Conservation (phyloP, 2,888 invertebrate genomes). For the Amphiduros pacificus region DNA sequence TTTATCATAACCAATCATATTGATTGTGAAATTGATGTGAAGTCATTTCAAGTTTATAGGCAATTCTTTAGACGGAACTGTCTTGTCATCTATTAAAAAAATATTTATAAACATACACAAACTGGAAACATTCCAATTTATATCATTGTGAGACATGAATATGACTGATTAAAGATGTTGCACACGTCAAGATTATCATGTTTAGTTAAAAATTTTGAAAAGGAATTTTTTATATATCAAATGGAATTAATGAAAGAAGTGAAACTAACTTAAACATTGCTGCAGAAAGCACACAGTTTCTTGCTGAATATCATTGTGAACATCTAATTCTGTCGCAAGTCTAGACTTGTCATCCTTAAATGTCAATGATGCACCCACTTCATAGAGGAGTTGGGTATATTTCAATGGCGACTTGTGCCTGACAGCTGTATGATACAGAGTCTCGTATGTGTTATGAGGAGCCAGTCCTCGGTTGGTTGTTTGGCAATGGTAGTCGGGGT, state of each 20-base stretch:
- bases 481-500: conserved; percentile 13
- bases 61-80: no score
- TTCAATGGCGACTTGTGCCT: conserved; percentile 17
- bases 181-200: no score
- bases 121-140: no score
- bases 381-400: conserved; percentile 23
- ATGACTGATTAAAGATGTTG: no score
- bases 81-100: no score
- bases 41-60: no score
- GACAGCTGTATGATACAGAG: conserved; percentile 26
- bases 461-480: background rate
- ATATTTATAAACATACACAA: no score
- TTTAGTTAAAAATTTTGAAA: no score
- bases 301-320: background rate
- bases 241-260: no score
- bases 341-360: conserved; percentile 13
- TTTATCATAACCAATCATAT: background rate
- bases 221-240: no score
- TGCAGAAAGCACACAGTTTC: background rate
- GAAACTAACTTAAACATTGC: background rate
- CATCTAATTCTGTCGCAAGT: conserved; percentile 1
- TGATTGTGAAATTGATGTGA: no score
- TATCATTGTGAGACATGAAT: no score
- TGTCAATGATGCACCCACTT: conserved; percentile 23
- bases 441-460: conserved; percentile 2